Evolutionary conservation across 2,113 vertebrate species (phyloP).

Genomic region (Anthoscopus minutus): DNA sequence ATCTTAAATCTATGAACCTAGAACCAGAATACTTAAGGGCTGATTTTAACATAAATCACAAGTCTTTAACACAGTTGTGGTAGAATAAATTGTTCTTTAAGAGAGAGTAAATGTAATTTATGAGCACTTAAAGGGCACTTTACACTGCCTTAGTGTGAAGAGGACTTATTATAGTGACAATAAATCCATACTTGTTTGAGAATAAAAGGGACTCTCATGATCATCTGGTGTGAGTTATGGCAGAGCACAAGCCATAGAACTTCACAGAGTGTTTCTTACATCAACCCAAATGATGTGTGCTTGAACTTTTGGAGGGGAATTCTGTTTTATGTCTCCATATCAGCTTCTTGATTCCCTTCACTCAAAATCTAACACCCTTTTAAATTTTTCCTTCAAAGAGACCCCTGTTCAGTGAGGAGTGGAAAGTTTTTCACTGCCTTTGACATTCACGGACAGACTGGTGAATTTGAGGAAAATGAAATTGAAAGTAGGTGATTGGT

Average conservation of each 20-base stretch:
- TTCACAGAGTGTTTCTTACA: background rate
- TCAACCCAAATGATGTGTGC: background rate
- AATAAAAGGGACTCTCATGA: background rate
- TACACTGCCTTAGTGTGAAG: background rate
- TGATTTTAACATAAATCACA: background rate
- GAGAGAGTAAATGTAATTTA: conserved; percentile 25
- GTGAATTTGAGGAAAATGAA: background rate
- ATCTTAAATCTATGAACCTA: background rate
- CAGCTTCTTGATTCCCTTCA: background rate
- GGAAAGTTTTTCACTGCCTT: background rate
- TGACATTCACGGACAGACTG: background rate
- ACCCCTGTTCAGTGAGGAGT: background rate
- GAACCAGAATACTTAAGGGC: background rate
- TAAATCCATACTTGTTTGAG: conserved; percentile 10
- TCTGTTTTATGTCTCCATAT: background rate
- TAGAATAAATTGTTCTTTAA: background rate
- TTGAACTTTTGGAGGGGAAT: background rate
- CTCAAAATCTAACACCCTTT: background rate
- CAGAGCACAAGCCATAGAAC: background rate
- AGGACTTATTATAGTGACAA: background rate
- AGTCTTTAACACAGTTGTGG: background rate
- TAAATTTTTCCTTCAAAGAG: background rate
- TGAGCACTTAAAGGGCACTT: conserved; percentile 4
- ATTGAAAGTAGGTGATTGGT: background rate
- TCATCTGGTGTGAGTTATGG: background rate